A percentile compares a stretch with the other conserved stretches of the same genome.
Conservation (phyloP, 2,888 invertebrate genomes). For the Amphipyra berbera region DNA sequence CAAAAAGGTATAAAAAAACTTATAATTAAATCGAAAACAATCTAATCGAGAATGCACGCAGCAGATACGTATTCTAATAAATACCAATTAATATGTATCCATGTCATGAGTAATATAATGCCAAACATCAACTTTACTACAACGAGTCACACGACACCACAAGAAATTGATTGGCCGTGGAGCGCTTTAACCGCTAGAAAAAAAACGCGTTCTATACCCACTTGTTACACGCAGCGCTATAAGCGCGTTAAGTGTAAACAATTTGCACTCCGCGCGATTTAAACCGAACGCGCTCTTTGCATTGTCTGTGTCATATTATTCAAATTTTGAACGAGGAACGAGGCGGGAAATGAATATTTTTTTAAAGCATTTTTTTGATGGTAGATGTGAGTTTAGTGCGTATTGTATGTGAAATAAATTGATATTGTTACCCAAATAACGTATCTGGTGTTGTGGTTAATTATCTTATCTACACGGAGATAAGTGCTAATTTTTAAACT, state of each 20-base stretch:
- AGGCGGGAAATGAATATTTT: conserved; percentile 56
- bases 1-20: too few relatives aligned
- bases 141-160: conserved; percentile 65
- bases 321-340: conserved; percentile 40
- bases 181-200: conserved; percentile 38
- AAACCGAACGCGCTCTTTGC: conserved; percentile 21
- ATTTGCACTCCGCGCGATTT: conserved; percentile 65
- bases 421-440: background rate
- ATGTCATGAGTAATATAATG: conserved; percentile 36
- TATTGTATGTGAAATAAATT: background rate
- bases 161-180: background rate
- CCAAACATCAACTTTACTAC: conserved; percentile 3
- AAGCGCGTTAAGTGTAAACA: conserved; percentile 37
- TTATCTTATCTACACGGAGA: conserved; percentile 37
- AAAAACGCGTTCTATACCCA: background rate
- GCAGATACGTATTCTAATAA: conserved; percentile 29
- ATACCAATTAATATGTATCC: conserved; percentile 39
- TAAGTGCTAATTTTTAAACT: background rate
- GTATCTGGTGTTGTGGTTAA: conserved; percentile 25
- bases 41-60: background rate
- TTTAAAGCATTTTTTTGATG: background rate
- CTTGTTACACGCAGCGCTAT: conserved; percentile 47
- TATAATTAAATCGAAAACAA: background rate
- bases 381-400: background rate
- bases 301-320: conserved; percentile 45